A percentile compares a stretch with the other conserved stretches of the same genome.
Conservation (phyloP, 1,140 invertebrate genomes). For the Elysia chlorotica region DNA sequence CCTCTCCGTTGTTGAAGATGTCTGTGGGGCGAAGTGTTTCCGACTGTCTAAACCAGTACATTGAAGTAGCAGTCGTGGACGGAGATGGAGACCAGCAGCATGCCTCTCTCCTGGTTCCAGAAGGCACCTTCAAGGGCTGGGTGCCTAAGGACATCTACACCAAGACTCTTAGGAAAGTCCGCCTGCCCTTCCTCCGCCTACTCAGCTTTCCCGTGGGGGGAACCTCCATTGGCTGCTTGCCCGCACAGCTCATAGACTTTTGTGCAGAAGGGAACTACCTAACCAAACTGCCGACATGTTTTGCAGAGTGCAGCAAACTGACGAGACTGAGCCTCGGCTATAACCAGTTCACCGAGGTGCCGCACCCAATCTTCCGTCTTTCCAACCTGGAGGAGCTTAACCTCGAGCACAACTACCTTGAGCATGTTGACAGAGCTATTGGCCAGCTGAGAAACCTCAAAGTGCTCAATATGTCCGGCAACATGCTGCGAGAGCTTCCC, state of each 20-base stretch:
- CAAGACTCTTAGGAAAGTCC: slow-evolving; percentile 38
- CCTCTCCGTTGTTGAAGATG: too few relatives aligned
- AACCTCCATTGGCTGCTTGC: slow-evolving; percentile 42
- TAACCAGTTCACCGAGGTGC: slow-evolving; percentile 46
- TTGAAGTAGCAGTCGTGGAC: too few relatives aligned
- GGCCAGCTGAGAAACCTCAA: slow-evolving; percentile 42
- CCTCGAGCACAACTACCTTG: slow-evolving; percentile 48
- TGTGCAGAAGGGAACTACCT: slow-evolving; percentile 52
- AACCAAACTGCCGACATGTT: slow-evolving; percentile 39
- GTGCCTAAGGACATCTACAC: slow-evolving; percentile 46
- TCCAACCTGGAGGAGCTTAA: slow-evolving; percentile 38
- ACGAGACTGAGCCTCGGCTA: slow-evolving; percentile 44
- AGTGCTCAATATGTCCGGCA: slow-evolving; percentile 45
- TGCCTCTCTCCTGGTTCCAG: too few relatives aligned
- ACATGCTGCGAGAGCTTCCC: slow-evolving; percentile 39
- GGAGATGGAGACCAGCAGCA: too few relatives aligned
- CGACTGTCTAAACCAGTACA: too few relatives aligned
- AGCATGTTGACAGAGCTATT: slow-evolving; percentile 34
- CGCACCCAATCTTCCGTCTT: slow-evolving; percentile 41
- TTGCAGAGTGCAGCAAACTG: slow-evolving; percentile 44
- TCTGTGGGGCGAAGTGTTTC: too few relatives aligned
- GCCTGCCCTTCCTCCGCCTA: slow-evolving; percentile 49
- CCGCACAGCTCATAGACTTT: slow-evolving; percentile 37
- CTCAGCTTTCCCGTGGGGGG: slow-evolving; percentile 53
- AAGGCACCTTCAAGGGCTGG: slow-evolving; percentile 55